These are phyloP conservation scores for Gadopsis marmoratus DNA, from an alignment of 2,797 vertebrate species.

Conservation along the genomic window DNA sequence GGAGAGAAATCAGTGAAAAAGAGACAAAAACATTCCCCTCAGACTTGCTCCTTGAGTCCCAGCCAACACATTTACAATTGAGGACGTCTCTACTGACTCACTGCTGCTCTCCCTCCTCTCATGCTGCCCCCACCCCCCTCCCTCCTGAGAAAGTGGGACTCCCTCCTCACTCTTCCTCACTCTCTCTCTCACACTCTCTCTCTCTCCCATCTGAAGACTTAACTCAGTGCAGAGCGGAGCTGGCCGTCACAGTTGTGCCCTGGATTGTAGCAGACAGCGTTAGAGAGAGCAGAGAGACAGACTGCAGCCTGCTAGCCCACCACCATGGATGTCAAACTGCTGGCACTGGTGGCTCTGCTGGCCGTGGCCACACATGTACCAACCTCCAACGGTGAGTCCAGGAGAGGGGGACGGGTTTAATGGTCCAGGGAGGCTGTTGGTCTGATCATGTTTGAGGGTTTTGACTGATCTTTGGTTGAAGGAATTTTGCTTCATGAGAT, in stretches of 20 bases:
- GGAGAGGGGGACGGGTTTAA: neutral
- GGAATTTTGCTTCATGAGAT: neutral
- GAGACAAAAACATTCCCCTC: slow-evolving; percentile 40
- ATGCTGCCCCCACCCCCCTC: slow-evolving; percentile 62
- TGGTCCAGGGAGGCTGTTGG: neutral
- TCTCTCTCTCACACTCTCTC: slow-evolving; percentile 44
- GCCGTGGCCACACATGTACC: slow-evolving; percentile 82
- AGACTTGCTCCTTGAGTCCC: slow-evolving; percentile 78
- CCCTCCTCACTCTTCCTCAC: slow-evolving; percentile 56
- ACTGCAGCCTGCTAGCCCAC: slow-evolving; percentile 50
- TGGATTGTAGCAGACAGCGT: slow-evolving; percentile 77
- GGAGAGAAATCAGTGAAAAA: slow-evolving; percentile 14
- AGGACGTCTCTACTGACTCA: slow-evolving; percentile 85
- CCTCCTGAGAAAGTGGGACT: slow-evolving; percentile 83
- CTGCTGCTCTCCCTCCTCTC: slow-evolving; percentile 71
- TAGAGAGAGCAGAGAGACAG: slow-evolving; percentile 46
- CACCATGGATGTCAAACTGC: slow-evolving; percentile 90
- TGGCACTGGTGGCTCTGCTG: slow-evolving; percentile 86
- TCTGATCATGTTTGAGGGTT: neutral
- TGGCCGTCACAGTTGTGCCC: slow-evolving; percentile 76
- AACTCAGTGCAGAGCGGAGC: slow-evolving; percentile 73
- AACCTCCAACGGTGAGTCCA: slow-evolving; percentile 86
- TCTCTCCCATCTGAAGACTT: slow-evolving; percentile 73
- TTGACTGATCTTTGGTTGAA: neutral
- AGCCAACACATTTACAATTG: slow-evolving; percentile 86